phyloP scores from a whole-genome alignment of 1,140 invertebrate species.

The Coenobita brevimanus region DNA sequence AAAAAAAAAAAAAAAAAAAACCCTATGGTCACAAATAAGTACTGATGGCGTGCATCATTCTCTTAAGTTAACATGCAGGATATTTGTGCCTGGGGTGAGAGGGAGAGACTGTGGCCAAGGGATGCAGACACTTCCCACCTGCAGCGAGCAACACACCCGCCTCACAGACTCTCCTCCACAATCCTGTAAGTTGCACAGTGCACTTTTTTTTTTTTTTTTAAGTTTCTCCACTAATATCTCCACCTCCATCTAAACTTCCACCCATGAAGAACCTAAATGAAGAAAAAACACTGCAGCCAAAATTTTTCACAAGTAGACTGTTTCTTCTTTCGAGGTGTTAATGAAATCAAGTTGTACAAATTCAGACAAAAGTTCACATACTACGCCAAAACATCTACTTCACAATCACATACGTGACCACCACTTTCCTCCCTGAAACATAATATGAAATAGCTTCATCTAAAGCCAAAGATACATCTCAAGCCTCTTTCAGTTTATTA shows the following conservation, averaged over 20 bases:
- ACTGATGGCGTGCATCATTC: background rate
- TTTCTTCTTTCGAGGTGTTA: background rate
- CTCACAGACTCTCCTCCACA: conserved; percentile 68
- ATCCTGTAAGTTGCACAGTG: conserved; percentile 67
- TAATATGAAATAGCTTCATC: too few relatives aligned
- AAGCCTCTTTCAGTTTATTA: too few relatives aligned
- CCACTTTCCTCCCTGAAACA: too few relatives aligned
- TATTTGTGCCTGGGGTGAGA: background rate
- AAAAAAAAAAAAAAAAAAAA: background rate
- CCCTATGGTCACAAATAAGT: too few relatives aligned
- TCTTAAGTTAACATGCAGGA: background rate
- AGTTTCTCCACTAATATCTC: conserved; percentile 57
- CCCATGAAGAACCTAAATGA: conserved; percentile 62
- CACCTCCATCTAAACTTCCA: conserved; percentile 55
- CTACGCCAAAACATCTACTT: background rate
- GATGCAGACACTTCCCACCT: conserved; percentile 61
- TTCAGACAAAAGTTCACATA: too few relatives aligned
- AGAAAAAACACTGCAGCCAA: conserved; percentile 34
- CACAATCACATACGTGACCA: too few relatives aligned
- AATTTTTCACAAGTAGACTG: conserved; percentile 30
- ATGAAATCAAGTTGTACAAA: too few relatives aligned
- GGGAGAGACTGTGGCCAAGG: background rate
- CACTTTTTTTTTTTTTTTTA: conserved; percentile 52
- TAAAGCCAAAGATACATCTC: too few relatives aligned
- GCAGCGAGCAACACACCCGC: conserved; percentile 39